These are phyloP conservation scores for Celastrina argiolus DNA, from an alignment of 2,888 invertebrate species.

Conservation along the genomic window DNA sequence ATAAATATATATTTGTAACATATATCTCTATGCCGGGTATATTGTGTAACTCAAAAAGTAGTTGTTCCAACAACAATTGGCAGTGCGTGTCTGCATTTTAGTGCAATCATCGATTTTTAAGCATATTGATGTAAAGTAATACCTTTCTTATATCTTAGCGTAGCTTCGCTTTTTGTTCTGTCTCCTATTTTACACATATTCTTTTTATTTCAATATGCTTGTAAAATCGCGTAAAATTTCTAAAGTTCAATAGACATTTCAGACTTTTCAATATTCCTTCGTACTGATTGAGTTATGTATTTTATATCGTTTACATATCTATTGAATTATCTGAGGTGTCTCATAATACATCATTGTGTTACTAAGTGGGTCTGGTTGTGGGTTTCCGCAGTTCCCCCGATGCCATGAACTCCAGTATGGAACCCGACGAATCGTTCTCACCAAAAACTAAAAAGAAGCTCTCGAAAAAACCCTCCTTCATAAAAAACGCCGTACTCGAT, in stretches of 20 bases:
- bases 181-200: conserved; percentile 27
- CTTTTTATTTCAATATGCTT: conserved; percentile 74
- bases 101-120: conserved; percentile 71
- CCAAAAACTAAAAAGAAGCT: conserved; percentile 79
- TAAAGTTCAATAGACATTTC: conserved; percentile 56
- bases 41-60: conserved; percentile 49
- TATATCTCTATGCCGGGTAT: conserved; percentile 65
- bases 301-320: conserved; percentile 30
- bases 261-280: conserved; percentile 47
- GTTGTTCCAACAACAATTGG: conserved; percentile 57
- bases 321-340: conserved; percentile 58
- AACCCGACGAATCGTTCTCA: conserved; percentile 72
- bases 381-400: conserved; percentile 76
- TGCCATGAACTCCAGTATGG: conserved; percentile 72
- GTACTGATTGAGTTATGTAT: conserved; percentile 14
- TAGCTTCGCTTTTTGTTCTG: conserved; percentile 14
- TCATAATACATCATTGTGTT: conserved; percentile 57
- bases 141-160: conserved; percentile 26
- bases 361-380: conserved; percentile 77
- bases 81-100: conserved; percentile 79
- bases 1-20: conserved; percentile 66
- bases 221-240: conserved; percentile 59
- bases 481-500: conserved; percentile 75
- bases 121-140: conserved; percentile 68
- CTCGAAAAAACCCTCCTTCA: conserved; percentile 75